Percentiles rank a stretch among this genome's conserved stretches.
Evolutionary conservation across 2,113 vertebrate species (phyloP).

Genomic region (Tachysurus fulvidraco): DNA sequence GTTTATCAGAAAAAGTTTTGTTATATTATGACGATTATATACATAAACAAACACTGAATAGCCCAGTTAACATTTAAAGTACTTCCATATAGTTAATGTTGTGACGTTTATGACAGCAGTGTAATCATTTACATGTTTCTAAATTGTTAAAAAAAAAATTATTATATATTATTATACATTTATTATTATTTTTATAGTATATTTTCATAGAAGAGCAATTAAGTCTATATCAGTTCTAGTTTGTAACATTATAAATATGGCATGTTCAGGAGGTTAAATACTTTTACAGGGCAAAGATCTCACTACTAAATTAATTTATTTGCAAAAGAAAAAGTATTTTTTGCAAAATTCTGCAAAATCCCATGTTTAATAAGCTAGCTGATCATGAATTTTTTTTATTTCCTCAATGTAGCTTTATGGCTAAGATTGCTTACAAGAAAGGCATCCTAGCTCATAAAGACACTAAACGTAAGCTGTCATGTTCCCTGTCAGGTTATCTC

Average conservation of each 20-base stretch:
- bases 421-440: background rate
- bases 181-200: too few species aligned
- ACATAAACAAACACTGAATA: too few species aligned
- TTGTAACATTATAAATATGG: background rate
- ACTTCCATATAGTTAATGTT: background rate
- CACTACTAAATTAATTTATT: background rate
- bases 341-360: background rate
- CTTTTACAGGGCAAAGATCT: background rate
- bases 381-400: background rate
- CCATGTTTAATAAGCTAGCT: background rate
- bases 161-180: background rate
- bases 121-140: background rate
- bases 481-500: slow-evolving; percentile 82
- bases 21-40: too few species aligned
- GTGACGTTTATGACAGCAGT: background rate
- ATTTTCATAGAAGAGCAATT: background rate
- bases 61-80: background rate
- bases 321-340: background rate
- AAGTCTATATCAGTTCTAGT: background rate
- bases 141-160: background rate
- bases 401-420: background rate
- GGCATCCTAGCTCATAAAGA: background rate
- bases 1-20: too few species aligned
- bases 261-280: background rate
- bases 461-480: background rate